Conservation (phyloP, 2,888 invertebrate species). For the Oeneis ivallda region DNA sequence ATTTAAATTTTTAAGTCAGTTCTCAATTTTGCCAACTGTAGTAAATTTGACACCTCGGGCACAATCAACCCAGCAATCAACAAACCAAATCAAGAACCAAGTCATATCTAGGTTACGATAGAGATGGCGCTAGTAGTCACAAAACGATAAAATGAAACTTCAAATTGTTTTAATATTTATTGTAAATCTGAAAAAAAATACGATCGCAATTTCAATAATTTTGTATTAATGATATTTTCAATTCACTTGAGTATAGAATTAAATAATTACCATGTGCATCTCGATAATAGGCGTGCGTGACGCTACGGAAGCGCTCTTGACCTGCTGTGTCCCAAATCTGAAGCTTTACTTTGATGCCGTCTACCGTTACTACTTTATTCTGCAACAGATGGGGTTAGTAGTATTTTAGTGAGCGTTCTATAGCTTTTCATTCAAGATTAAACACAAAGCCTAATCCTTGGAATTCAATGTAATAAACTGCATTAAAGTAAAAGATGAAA, state of each 20-base stretch:
- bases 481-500: background rate
- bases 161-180: background rate
- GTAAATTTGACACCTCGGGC: no score
- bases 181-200: background rate
- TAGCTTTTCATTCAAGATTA: background rate
- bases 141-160: background rate
- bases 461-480: no score
- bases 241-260: background rate
- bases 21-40: background rate
- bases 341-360: constrained; percentile 93
- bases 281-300: constrained; percentile 96
- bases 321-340: constrained; percentile 99
- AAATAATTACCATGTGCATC: constrained; percentile 90
- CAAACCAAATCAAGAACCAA: background rate
- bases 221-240: background rate
- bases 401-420: constrained; percentile 41
- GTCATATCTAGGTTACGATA: background rate
- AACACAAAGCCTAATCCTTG: no score
- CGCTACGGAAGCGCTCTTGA: constrained; percentile 95
- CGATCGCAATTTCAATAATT: no score
- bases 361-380: constrained; percentile 93
- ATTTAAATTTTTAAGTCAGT: no score
- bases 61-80: no score
- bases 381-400: constrained; percentile 79
- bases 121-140: constrained; percentile 25